Evolutionary conservation across 2,113 vertebrate genomes (phyloP), one percentile per base, ranked within the genome.

Genomic region (Pyrgilauda ruficollis): DNA sequence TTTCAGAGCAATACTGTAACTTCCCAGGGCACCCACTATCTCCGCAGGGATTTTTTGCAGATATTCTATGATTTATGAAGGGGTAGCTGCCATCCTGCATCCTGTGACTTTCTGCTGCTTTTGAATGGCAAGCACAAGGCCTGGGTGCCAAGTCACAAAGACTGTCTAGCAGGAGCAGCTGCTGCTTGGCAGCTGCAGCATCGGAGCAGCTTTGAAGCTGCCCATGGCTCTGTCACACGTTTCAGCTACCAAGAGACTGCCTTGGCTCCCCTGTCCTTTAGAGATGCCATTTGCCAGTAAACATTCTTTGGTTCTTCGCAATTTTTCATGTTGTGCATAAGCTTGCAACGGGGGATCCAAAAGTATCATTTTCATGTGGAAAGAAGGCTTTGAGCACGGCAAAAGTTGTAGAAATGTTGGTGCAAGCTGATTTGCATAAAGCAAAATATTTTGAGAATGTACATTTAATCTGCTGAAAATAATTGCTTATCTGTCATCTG

Each of bases 151-250:
- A 95, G 91, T 90, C 85, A 90, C 90, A 96, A 86, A 94, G 94
- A 84, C 86, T 95, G 97, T 95, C 90, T 83, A 97, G 95, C 90
- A 97, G 93, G 64, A 97, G 96, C 97, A 98, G 93, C 97, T 97
- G 93, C 95, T 96, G 90, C 88, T 97, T 97, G 97, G 96, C 97
- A 98, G 94, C 94, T 91, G 85, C 62, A 95, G 93, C 93, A 58
- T n/a, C 31, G 1, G 41, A 95, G 92, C 91, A 93, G 94, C 96
- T 97, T 97, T 97, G 97, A 97, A 97, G 96, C 94, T 94, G 93
- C 97, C 97, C 95, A 66, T 94, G 94, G 94, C 88, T 94, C 95
- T 97, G 96, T 96, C 96, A 96, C 82, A 72, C 79, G 63, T 58
- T 86, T 74, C 46, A 95, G 87, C 73, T 56, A 97, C 86, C 95